A percentile compares a stretch with the other conserved stretches of the same genome.
phyloP scores from a whole-genome alignment of 64 coral and sea anemone species.

The Trachythela sp. region DNA sequence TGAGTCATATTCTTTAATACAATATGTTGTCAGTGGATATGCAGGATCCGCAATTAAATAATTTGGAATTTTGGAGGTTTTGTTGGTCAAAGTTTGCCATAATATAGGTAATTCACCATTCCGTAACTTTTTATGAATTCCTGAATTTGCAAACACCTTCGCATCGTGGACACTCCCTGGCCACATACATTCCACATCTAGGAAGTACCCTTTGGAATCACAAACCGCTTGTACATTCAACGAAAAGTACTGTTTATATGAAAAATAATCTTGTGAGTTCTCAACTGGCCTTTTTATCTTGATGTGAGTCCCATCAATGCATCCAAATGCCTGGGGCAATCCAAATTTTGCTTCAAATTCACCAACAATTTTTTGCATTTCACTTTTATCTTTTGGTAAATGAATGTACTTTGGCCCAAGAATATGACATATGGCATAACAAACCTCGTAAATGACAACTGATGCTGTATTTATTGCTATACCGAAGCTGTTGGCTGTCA shows the following conservation, averaged over 20 bases:
- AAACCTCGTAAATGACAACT: conserved; percentile 30
- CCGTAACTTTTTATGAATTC: background rate
- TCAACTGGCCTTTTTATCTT: background rate
- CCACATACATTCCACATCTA: background rate
- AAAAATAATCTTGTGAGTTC: conserved; percentile 36
- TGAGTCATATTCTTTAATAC: conserved; percentile 18
- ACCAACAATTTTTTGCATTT: conserved; percentile 24
- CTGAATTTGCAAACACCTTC: background rate
- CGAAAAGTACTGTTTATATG: conserved; percentile 31
- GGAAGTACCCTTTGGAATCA: background rate
- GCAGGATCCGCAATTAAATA: background rate
- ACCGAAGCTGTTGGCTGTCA: conserved; percentile 36
- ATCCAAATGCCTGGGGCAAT: conserved; percentile 30
- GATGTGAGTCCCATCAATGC: conserved; percentile 23
- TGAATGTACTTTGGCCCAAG: conserved; percentile 34
- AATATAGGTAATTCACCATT: background rate
- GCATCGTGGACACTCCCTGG: background rate
- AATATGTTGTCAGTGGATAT: background rate
- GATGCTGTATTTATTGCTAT: conserved; percentile 27
- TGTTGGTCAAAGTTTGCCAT: background rate
- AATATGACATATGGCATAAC: background rate
- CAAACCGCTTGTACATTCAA: conserved; percentile 4
- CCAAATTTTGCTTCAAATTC: conserved; percentile 49
- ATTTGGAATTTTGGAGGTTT: background rate
- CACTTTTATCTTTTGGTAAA: conserved; percentile 2